A percentile compares a stretch with the other conserved stretches of the same genome.
Conservation (phyloP, 2,113 vertebrate species). For the Nycticryphes semicollaris region DNA sequence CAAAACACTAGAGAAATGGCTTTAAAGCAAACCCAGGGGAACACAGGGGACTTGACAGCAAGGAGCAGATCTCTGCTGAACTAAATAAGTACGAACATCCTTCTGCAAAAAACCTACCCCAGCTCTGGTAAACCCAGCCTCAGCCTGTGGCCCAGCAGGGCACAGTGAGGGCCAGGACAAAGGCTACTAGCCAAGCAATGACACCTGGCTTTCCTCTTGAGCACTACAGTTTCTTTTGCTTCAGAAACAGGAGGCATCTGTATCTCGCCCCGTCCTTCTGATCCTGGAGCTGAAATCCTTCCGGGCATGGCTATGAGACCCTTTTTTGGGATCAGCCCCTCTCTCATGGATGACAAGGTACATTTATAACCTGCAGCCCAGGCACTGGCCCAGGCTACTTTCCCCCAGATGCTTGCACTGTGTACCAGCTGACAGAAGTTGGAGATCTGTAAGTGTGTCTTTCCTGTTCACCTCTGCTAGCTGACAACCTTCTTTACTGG, state of each 20-base stretch:
- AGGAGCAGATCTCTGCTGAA: not conserved
- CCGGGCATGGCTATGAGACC: constrained; percentile 85
- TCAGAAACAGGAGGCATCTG: constrained; percentile 85
- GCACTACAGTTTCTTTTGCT: not conserved
- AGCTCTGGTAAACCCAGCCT: not conserved
- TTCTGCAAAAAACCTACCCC: not conserved
- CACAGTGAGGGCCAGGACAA: not conserved
- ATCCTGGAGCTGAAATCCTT: constrained; percentile 78
- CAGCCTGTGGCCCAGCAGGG: not conserved
- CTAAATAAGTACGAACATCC: not conserved
- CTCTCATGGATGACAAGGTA: constrained; percentile 80
- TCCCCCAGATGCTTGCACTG: not conserved
- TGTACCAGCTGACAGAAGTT: not conserved
- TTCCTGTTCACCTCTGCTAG: not conserved
- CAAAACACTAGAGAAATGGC: not conserved
- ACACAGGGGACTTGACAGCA: rapidly evolving
- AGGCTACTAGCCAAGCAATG: not conserved
- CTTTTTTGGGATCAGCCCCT: constrained; percentile 81
- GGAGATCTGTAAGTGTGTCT: not conserved
- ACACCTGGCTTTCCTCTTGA: not conserved
- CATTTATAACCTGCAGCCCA: not conserved
- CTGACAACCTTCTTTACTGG: not conserved
- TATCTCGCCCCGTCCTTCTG: constrained; percentile 78
- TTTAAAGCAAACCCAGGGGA: not conserved
- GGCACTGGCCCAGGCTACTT: not conserved